Evolutionary conservation across 2,113 vertebrate genomes (phyloP).

Genomic region (Sciurus niger): DNA sequence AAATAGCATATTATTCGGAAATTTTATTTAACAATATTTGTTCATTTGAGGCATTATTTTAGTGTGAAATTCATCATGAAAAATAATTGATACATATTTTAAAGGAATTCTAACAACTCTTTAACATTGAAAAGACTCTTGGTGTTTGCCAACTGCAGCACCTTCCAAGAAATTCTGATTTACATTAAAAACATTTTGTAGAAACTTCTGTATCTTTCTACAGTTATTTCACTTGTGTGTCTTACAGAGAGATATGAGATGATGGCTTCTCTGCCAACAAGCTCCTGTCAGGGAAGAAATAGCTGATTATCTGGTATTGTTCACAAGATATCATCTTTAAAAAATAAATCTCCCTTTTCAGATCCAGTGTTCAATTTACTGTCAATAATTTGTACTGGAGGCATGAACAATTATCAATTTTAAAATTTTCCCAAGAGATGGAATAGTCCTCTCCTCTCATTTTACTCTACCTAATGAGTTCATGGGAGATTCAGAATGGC

Average conservation of each 20-base stretch:
- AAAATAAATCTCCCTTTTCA: constrained; percentile 48
- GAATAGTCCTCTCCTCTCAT: not conserved
- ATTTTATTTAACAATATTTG: not conserved
- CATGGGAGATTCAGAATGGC: not conserved
- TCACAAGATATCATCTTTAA: not conserved
- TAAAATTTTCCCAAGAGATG: not conserved
- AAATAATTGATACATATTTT: not conserved
- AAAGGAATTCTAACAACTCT: not conserved
- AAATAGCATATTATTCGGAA: not conserved
- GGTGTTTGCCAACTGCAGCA: not conserved
- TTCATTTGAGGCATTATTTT: not conserved
- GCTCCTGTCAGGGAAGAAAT: not conserved
- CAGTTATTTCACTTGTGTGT: constrained; percentile 39
- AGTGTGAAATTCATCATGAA: not conserved
- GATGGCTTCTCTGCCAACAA: not conserved
- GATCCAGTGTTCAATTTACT: not conserved
- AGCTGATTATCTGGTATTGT: constrained; percentile 19
- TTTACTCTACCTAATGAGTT: not conserved
- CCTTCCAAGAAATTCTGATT: not conserved
- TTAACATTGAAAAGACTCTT: not conserved
- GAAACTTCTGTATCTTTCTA: not conserved
- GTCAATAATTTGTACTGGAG: constrained; percentile 56
- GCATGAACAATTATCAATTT: constrained; percentile 56
- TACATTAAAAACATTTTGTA: not conserved
- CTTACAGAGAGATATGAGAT: not conserved